These are phyloP conservation scores for Aphodius granarius DNA, from an alignment of 2,888 invertebrate genomes.

Conservation along the genomic window DNA sequence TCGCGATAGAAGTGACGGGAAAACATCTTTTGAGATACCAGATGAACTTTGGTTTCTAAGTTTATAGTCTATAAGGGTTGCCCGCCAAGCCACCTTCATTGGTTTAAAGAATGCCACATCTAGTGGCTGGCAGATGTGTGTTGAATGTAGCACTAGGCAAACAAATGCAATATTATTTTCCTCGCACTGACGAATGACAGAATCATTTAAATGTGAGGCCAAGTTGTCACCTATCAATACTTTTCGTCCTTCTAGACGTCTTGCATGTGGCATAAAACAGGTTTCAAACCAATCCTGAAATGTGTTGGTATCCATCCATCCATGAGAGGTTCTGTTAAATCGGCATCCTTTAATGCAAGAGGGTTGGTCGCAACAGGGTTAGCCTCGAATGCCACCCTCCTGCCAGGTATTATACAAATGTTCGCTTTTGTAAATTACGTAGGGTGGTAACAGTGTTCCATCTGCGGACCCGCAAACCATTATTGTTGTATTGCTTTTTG, in stretches of 20 bases:
- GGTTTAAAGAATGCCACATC: constrained; percentile 38
- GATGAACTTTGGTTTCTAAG: neutral
- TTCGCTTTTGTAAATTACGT: constrained; percentile 32
- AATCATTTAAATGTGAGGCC: constrained; percentile 35
- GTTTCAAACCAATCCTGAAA: constrained; percentile 21
- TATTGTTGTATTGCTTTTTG: constrained; percentile 37
- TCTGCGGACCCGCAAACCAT: constrained; percentile 39
- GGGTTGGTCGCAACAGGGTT: constrained; percentile 17
- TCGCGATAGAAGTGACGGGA: neutral
- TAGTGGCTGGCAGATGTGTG: constrained; percentile 38
- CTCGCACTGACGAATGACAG: constrained; percentile 39
- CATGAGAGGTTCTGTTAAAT: constrained; percentile 20
- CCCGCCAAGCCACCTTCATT: constrained; percentile 35
- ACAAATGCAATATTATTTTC: constrained; percentile 41
- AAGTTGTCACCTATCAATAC: constrained; percentile 44
- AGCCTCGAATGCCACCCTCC: constrained; percentile 34
- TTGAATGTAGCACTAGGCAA: constrained; percentile 35
- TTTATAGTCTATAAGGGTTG: constrained; percentile 35
- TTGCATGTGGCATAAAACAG: constrained; percentile 7
- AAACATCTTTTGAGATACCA: neutral
- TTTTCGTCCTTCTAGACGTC: constrained; percentile 27
- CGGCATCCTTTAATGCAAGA: constrained; percentile 16
- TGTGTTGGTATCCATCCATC: constrained; percentile 16
- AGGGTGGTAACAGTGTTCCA: constrained; percentile 37
- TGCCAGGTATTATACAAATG: constrained; percentile 40